Evolutionary conservation across 2,888 invertebrate species (phyloP).

Genomic region (Polyploca ridens): DNA sequence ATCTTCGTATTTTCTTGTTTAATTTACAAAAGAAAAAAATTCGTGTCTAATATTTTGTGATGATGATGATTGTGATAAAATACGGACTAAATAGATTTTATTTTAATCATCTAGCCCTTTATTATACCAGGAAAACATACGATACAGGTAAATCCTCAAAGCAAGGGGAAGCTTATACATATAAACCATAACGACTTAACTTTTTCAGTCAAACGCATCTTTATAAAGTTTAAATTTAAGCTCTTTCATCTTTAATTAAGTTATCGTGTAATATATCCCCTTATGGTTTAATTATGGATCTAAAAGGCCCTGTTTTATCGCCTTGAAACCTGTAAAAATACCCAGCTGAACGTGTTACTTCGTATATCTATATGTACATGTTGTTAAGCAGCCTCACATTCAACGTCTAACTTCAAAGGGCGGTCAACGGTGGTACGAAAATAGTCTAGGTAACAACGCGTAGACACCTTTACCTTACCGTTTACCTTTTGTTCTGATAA

Average conservation of each 20-base stretch:
- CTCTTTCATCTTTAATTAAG: slow-evolving; percentile 1
- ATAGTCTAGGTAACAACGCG: slow-evolving; percentile 31
- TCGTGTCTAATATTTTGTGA: too few relatives aligned
- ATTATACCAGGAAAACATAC: too few relatives aligned
- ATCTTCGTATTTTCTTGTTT: too few relatives aligned
- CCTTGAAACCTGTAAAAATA: slow-evolving; percentile 35
- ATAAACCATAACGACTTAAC: too few relatives aligned
- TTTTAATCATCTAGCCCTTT: too few relatives aligned
- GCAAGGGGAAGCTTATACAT: too few relatives aligned
- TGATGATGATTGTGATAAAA: too few relatives aligned
- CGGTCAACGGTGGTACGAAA: slow-evolving; percentile 29
- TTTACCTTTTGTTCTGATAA: slow-evolving; percentile 19
- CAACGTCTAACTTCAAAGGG: slow-evolving; percentile 38
- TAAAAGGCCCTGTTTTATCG: slow-evolving; percentile 22
- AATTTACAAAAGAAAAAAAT: too few relatives aligned
- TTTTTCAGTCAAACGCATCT: too few relatives aligned
- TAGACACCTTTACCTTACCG: too few relatives aligned
- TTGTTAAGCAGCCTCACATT: slow-evolving; percentile 15
- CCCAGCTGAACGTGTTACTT: slow-evolving; percentile 28
- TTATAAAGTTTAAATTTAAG: background rate
- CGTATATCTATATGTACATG: slow-evolving; percentile 17
- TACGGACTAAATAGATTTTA: too few relatives aligned
- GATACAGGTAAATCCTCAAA: too few relatives aligned
- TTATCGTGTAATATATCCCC: background rate
- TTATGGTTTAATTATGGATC: slow-evolving; percentile 1